Evolutionary conservation across 2,113 vertebrate species (phyloP).

Genomic region (Terrapene triunguis): DNA sequence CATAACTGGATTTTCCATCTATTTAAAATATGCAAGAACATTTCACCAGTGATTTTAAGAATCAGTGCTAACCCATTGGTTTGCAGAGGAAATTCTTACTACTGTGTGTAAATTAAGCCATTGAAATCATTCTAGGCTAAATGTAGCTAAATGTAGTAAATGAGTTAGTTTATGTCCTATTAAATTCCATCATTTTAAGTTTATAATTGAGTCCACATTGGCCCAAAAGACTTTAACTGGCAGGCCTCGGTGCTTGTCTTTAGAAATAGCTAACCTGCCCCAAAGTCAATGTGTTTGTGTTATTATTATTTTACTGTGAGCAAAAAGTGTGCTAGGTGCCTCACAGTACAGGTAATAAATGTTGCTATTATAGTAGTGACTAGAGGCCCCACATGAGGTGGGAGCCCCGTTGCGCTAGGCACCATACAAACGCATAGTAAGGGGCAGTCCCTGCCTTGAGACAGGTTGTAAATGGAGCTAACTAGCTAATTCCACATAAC

Average conservation of each 20-base stretch:
- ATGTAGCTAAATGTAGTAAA: conserved; percentile 11
- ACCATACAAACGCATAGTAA: background rate
- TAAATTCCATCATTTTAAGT: accelerated
- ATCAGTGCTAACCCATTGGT: conserved; percentile 65
- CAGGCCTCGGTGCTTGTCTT: background rate
- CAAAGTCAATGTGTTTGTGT: background rate
- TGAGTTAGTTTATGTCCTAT: conserved; percentile 2
- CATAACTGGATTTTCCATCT: conserved; percentile 28
- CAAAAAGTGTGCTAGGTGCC: background rate
- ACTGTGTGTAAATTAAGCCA: conserved; percentile 65
- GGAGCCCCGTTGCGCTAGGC: background rate
- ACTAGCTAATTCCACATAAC: background rate
- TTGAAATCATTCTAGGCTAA: conserved; percentile 54
- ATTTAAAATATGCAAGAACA: conserved; percentile 57
- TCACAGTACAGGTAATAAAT: accelerated
- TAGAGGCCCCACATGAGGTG: background rate
- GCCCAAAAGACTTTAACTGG: background rate
- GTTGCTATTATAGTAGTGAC: background rate
- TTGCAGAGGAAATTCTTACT: conserved; percentile 55
- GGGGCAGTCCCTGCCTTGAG: background rate
- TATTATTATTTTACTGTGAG: background rate
- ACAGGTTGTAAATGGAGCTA: background rate
- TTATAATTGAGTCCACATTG: background rate
- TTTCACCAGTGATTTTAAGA: conserved; percentile 64
- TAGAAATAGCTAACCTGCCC: background rate